Percentiles rank a stretch among this genome's conserved stretches.
phyloP scores from a whole-genome alignment of 2,888 invertebrate genomes.

The Agrenia bidenticulata region DNA sequence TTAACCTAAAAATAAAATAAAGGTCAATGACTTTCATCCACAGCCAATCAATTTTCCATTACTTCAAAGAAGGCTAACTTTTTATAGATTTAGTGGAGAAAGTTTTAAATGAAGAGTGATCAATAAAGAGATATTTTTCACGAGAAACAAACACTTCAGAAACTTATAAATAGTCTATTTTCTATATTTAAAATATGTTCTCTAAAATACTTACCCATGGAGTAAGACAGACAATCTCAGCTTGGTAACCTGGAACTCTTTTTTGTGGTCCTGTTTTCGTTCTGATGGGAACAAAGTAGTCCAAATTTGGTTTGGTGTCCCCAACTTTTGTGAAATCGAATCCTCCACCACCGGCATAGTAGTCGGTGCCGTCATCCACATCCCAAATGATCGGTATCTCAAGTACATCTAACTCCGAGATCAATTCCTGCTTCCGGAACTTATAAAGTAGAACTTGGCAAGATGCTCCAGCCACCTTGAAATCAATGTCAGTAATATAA shows the following conservation, averaged over 20 bases:
- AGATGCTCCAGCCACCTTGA: conserved; percentile 82
- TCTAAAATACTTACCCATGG: no score
- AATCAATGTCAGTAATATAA: not conserved
- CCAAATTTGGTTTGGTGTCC: conserved; percentile 54
- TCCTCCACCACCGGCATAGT: conserved; percentile 55
- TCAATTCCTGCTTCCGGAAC: conserved; percentile 87
- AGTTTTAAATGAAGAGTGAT: no score
- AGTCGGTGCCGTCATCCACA: conserved; percentile 56
- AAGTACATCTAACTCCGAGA: conserved; percentile 75
- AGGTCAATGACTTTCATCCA: no score
- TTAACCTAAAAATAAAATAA: no score
- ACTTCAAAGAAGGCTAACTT: no score
- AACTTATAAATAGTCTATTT: no score
- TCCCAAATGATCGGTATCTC: conserved; percentile 87
- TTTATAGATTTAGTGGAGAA: no score
- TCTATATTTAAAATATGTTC: no score
- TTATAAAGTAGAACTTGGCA: conserved; percentile 94
- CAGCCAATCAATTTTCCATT: no score
- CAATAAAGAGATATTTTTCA: no score
- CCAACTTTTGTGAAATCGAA: conserved; percentile 58
- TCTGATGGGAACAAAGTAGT: conserved; percentile 61
- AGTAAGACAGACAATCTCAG: conserved; percentile 89
- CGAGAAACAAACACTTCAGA: no score
- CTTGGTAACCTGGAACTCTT: conserved; percentile 94
- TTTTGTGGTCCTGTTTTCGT: conserved; percentile 76